A percentile compares a stretch with the other conserved stretches of the same genome.
Evolutionary conservation across 2,888 invertebrate species (phyloP).

Genomic region (Apoda limacodes): DNA sequence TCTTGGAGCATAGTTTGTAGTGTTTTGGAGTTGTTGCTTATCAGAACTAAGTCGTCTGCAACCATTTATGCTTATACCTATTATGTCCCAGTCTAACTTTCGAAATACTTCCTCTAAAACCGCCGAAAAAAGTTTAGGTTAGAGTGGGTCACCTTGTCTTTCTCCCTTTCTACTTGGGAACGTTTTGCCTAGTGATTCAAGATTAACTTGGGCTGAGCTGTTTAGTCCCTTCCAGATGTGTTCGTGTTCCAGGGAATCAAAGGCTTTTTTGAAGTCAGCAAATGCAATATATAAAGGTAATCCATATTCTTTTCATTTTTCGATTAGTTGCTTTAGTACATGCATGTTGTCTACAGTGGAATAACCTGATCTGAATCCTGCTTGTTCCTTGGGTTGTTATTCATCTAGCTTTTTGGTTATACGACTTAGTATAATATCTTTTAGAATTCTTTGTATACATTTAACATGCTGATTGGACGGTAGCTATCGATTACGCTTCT

Average conservation of each 20-base stretch:
- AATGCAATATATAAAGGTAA: no score
- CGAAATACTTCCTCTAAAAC: conserved; percentile 1
- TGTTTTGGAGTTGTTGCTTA: background rate
- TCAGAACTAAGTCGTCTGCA: conserved; percentile 1
- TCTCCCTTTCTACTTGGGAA: conserved; percentile 6
- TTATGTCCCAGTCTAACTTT: conserved; percentile 4
- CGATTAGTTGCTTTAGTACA: conserved; percentile 2
- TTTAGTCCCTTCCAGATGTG: conserved; percentile 1
- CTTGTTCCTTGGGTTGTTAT: no score
- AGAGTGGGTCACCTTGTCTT: no score
- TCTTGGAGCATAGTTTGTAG: conserved; percentile 3
- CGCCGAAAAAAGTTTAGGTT: conserved; percentile 1
- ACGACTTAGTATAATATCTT: conserved; percentile 1
- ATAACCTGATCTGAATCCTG: background rate
- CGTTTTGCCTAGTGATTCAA: conserved; percentile 8
- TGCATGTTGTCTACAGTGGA: background rate
- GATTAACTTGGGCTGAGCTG: conserved; percentile 10
- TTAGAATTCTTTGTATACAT: conserved; percentile 1
- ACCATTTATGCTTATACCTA: conserved; percentile 6
- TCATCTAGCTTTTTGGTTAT: no score
- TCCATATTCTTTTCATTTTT: conserved; percentile 5
- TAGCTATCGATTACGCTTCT: background rate
- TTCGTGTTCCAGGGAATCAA: no score
- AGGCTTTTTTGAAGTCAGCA: no score
- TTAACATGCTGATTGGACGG: background rate